These are phyloP conservation scores for Phylloscopus whistleri DNA, from an alignment of 2,113 vertebrate species.

Conservation along the genomic window DNA sequence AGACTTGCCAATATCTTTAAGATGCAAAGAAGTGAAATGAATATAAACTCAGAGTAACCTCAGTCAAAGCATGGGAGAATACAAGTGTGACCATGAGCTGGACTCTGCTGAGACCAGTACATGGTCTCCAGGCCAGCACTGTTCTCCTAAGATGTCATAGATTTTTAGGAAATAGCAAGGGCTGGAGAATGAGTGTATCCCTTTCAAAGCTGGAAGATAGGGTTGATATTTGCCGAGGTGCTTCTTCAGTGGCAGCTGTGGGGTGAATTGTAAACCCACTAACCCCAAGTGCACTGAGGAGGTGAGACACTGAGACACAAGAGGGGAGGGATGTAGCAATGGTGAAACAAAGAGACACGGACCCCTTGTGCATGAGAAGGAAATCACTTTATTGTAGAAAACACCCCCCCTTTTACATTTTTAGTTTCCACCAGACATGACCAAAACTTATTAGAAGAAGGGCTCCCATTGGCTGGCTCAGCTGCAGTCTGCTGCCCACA, in stretches of 20 bases:
- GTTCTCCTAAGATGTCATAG: not conserved
- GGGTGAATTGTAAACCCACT: not conserved
- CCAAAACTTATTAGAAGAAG: not conserved
- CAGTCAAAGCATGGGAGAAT: not conserved
- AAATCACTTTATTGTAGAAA: not conserved
- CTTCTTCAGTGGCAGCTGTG: not conserved
- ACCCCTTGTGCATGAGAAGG: not conserved
- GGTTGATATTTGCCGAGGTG: not conserved
- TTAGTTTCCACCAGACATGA: not conserved
- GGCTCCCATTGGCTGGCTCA: not conserved
- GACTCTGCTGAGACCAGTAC: not conserved
- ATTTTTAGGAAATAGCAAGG: not conserved
- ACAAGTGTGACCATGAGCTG: not conserved
- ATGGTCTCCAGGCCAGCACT: not conserved
- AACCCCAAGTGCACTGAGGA: accelerated
- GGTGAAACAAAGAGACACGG: not conserved
- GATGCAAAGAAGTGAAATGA: not conserved
- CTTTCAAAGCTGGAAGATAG: not conserved
- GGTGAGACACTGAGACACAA: not conserved
- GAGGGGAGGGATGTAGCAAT: accelerated
- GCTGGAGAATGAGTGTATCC: not conserved
- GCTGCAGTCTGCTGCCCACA: not conserved
- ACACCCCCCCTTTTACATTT: not conserved
- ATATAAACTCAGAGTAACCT: not conserved
- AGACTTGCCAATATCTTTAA: not conserved